Conservation (phyloP, 2,888 invertebrate species). For the Hydriomena furcata region DNA sequence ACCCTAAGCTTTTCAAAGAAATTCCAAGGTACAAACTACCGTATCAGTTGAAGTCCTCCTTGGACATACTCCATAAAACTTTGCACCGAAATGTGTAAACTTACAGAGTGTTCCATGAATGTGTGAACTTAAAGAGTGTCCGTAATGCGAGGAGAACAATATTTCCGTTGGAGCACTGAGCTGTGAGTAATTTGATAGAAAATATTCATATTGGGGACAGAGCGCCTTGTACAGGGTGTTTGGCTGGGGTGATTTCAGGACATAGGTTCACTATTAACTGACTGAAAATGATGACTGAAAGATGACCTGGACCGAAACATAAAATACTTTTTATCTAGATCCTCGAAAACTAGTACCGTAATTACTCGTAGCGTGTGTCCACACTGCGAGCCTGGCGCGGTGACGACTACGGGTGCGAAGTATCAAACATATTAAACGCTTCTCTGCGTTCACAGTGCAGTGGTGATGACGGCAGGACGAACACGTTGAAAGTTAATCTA, state of each 20-base stretch:
- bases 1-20: too few relatives aligned
- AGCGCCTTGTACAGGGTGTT: constrained; percentile 50
- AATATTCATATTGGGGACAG: constrained; percentile 80
- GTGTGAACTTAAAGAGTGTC: constrained; percentile 62
- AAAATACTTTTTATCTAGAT: too few relatives aligned
- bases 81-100: constrained; percentile 20
- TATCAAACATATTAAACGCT: too few relatives aligned
- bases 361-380: too few relatives aligned
- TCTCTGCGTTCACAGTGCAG: too few relatives aligned
- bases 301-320: too few relatives aligned
- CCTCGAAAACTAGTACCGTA: too few relatives aligned
- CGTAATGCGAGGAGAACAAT: constrained; percentile 73
- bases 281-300: too few relatives aligned
- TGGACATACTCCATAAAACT: constrained; percentile 28
- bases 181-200: constrained; percentile 81
- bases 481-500: too few relatives aligned
- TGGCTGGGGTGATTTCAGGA: constrained; percentile 19
- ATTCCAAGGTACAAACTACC: constrained; percentile 15
- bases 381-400: too few relatives aligned
- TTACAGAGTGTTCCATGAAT: constrained; percentile 34
- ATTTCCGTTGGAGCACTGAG: constrained; percentile 78
- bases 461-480: too few relatives aligned
- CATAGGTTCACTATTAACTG: constrained; percentile 3
- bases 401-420: too few relatives aligned
- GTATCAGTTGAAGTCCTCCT: constrained; percentile 18